phyloP scores from a whole-genome alignment of 2,113 vertebrate species.

The Callipepla californica region DNA sequence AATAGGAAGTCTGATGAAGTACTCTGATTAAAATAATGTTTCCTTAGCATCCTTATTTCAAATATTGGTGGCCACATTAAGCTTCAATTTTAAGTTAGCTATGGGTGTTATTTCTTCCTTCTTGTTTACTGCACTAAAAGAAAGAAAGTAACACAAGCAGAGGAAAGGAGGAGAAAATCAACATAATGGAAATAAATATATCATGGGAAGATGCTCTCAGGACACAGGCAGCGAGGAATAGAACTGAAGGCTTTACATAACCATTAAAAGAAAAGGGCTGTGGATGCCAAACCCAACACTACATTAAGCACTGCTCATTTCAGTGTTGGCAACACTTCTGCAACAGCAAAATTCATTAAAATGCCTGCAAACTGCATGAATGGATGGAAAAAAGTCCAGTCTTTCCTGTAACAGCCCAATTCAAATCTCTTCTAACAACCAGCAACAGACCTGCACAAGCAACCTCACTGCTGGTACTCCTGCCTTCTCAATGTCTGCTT shows the following conservation, averaged over 20 bases:
- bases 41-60: not conserved
- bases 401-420: not conserved
- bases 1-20: not conserved
- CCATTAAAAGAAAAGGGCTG: not conserved
- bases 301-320: not conserved
- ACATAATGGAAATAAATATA: not conserved
- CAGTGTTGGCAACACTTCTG: not conserved
- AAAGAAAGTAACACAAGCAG: not conserved
- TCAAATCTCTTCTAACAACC: not conserved
- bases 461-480: not conserved
- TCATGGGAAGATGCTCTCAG: not conserved
- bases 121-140: not conserved
- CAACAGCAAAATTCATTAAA: not conserved
- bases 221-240: not conserved
- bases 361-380: not conserved
- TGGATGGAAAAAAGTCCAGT: fast-evolving
- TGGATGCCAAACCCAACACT: not conserved
- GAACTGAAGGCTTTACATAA: not conserved
- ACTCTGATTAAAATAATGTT: not conserved
- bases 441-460: not conserved
- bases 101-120: not conserved
- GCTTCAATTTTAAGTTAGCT: not conserved
- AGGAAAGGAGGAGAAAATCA: not conserved
- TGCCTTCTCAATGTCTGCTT: not conserved
- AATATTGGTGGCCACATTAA: not conserved